These are phyloP conservation scores for Ibycter americanus DNA, from an alignment of 2,797 vertebrate genomes.

Conservation along the genomic window DNA sequence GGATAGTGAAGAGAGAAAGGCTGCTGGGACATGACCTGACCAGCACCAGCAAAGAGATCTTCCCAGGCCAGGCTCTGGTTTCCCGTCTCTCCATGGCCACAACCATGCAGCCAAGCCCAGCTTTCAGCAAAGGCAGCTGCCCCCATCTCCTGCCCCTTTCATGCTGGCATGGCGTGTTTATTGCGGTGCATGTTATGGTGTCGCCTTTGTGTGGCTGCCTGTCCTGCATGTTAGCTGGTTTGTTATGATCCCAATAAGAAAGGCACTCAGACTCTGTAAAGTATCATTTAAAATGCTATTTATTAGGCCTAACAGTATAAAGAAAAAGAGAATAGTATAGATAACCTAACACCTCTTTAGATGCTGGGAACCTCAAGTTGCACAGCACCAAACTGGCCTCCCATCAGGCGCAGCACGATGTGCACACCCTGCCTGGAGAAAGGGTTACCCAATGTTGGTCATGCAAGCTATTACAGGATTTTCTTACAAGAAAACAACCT, in stretches of 20 bases:
- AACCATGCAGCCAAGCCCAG: rapidly evolving
- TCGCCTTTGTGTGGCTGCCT: background rate
- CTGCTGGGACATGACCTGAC: background rate
- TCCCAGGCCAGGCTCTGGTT: background rate
- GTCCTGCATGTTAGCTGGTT: rapidly evolving
- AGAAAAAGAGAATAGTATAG: background rate
- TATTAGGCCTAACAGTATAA: background rate
- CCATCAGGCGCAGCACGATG: rapidly evolving
- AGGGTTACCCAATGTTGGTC: background rate
- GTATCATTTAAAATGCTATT: background rate
- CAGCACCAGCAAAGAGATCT: background rate
- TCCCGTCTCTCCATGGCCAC: background rate
- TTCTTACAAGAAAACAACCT: background rate
- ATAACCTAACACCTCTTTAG: background rate
- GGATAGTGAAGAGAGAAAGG: background rate
- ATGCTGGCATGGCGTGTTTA: background rate
- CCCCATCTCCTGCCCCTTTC: background rate
- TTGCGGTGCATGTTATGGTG: background rate
- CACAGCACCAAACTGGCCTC: background rate
- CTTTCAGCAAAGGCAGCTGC: background rate
- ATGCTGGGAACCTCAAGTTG: background rate
- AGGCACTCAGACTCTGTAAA: background rate
- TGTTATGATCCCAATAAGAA: background rate
- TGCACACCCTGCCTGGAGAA: rapidly evolving
- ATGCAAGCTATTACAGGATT: background rate